Conservation (phyloP, 2,888 invertebrate species). For the Drosophila buzzatii region DNA sequence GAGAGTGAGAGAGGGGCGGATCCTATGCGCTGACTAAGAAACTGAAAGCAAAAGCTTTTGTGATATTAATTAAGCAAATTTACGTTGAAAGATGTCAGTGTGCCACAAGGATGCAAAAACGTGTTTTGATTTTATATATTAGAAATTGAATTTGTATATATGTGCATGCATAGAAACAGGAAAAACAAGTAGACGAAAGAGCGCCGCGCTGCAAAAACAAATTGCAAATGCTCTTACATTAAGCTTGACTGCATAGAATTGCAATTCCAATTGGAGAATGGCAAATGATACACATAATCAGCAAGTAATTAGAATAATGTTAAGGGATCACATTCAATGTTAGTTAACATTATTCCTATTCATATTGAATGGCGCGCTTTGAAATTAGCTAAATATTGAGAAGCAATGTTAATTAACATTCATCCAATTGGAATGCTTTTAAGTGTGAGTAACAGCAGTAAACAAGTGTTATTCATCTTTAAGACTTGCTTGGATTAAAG, state of each 20-base stretch:
- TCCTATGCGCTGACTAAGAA: constrained; percentile 10
- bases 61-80: constrained; percentile 74
- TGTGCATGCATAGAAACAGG: constrained; percentile 61
- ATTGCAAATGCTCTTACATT: constrained; percentile 32
- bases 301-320: neutral
- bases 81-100: constrained; percentile 74
- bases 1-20: neutral
- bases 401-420: neutral
- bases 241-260: neutral
- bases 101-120: constrained; percentile 76
- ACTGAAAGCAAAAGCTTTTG: constrained; percentile 67
- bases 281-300: neutral
- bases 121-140: constrained; percentile 67
- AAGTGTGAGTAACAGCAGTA: neutral
- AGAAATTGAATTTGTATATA: constrained; percentile 64
- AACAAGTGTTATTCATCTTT: neutral
- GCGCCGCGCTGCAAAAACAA: constrained; percentile 13
- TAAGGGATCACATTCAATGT: neutral
- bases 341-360: neutral
- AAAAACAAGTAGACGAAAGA: constrained; percentile 60
- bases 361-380: no score
- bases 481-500: neutral
- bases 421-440: neutral
- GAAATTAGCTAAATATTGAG: no score
- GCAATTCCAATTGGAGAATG: neutral